phyloP scores from a whole-genome alignment of 2,888 invertebrate species.

The Priocnemis perturbator region DNA sequence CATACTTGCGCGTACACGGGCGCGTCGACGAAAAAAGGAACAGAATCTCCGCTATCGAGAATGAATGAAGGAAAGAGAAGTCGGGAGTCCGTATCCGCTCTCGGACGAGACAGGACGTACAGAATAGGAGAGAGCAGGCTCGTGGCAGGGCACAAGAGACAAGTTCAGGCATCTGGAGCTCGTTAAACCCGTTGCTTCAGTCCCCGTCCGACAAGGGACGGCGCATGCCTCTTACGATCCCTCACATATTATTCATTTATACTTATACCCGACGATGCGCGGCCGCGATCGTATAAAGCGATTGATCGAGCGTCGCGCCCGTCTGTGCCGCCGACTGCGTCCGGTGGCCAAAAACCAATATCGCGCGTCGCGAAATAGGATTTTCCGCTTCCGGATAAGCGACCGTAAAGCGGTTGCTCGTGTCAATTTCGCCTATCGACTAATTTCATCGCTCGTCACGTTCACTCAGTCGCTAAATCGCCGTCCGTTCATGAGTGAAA shows the following conservation, averaged over 20 bases:
- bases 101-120: conserved; percentile 1
- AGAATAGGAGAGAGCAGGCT: conserved; percentile 1
- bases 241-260: conserved; percentile 30
- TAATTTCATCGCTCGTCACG: no score
- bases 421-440: no score
- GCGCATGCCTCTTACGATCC: conserved; percentile 4
- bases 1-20: not conserved
- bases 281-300: not conserved
- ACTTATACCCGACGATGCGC: not conserved
- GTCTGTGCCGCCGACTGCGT: not conserved
- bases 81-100: not conserved
- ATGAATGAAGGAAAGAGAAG: not conserved
- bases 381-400: no score
- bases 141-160: conserved; percentile 23
- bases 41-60: no score
- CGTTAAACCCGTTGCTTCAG: conserved; percentile 22
- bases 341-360: not conserved
- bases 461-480: no score
- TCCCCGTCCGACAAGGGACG: not conserved
- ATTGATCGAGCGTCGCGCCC: not conserved
- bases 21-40: not conserved
- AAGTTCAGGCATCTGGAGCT: conserved; percentile 24
- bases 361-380: not conserved
- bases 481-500: no score
- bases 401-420: no score